phyloP scores from a whole-genome alignment of 2,113 vertebrate genomes.

The Salvelinus sp. region DNA sequence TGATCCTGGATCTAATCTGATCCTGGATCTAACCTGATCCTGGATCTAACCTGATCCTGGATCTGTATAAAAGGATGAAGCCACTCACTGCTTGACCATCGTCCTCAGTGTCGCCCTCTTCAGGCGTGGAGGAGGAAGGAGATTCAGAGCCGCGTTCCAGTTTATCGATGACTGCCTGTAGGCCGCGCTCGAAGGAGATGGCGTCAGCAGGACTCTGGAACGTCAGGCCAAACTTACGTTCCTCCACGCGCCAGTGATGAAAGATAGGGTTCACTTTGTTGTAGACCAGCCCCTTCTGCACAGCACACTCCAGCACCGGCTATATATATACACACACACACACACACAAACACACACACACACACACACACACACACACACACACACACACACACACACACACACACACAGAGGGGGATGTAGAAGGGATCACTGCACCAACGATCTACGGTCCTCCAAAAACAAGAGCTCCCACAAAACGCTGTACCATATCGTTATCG shows the following conservation, averaged over 20 bases:
- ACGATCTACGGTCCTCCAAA: too few species aligned
- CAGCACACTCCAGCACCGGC: conserved; percentile 86
- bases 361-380: conserved; percentile 6
- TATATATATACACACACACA: conserved; percentile 55
- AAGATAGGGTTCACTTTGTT: conserved; percentile 95
- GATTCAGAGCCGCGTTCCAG: conserved; percentile 81
- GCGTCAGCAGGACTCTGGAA: conserved; percentile 91
- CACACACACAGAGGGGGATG: not conserved
- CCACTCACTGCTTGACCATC: conserved; percentile 80
- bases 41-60: too few species aligned
- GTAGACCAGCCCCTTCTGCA: conserved; percentile 86
- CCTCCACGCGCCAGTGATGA: conserved; percentile 90
- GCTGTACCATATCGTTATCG: too few species aligned
- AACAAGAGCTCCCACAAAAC: too few species aligned
- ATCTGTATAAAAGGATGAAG: not conserved
- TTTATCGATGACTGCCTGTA: conserved; percentile 83
- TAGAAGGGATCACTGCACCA: too few species aligned
- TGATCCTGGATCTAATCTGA: too few species aligned
- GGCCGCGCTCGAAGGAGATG: conserved; percentile 84
- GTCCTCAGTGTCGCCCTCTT: conserved; percentile 78
- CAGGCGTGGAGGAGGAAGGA: conserved; percentile 78
- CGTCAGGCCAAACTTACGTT: conserved; percentile 88
- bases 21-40: too few species aligned
- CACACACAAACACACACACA: not conserved
- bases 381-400: conserved; percentile 17